phyloP scores from a whole-genome alignment of 2,888 invertebrate species.

The Latrodectus elegans region DNA sequence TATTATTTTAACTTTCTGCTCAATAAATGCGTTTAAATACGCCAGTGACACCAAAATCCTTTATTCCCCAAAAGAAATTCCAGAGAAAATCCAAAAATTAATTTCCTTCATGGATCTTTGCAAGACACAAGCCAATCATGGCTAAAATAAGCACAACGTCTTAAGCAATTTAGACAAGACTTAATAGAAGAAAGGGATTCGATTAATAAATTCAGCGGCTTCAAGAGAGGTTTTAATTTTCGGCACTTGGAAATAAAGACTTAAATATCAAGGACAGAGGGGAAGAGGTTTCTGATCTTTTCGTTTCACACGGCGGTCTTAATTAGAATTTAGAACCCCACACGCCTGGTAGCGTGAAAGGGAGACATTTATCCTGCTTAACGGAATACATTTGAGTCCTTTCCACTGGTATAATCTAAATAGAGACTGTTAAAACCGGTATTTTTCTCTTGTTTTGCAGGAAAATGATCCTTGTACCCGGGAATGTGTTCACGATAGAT shows the following conservation, averaged over 20 bases:
- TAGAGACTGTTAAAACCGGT: not conserved
- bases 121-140: too few species aligned
- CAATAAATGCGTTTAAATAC: too few species aligned
- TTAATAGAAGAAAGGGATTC: not conserved
- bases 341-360: conserved; percentile 50
- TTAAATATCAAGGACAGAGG: conserved; percentile 10
- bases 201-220: not conserved
- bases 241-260: conserved; percentile 15
- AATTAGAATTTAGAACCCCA: conserved; percentile 48
- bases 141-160: too few species aligned
- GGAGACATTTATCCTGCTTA: conserved; percentile 32
- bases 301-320: conserved; percentile 18
- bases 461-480: conserved; percentile 25
- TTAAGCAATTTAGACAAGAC: too few species aligned
- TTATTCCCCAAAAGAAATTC: too few species aligned
- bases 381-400: conserved; percentile 17
- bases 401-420: conserved; percentile 3
- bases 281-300: conserved; percentile 9
- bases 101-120: too few species aligned
- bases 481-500: conserved; percentile 14
- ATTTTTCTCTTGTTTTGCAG: not conserved
- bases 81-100: too few species aligned
- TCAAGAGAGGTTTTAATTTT: conserved; percentile 19
- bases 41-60: too few species aligned
- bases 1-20: too few species aligned